phyloP scores from a whole-genome alignment of 1,140 invertebrate genomes.

The Adelges cooleyi region DNA sequence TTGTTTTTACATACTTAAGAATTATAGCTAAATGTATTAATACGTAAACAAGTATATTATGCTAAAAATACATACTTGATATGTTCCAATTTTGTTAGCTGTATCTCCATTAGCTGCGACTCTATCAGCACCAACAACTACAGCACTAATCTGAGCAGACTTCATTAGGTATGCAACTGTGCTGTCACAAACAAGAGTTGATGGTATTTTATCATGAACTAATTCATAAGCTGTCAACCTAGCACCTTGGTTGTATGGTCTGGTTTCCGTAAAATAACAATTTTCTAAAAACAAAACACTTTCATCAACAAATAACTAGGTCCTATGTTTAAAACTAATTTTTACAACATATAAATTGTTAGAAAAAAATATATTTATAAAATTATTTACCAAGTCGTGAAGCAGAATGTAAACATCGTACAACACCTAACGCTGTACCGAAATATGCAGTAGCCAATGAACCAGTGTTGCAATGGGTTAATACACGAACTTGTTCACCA shows the following conservation, averaged over 20 bases:
- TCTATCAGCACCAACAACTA: constrained; percentile 81
- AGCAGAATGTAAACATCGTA: constrained; percentile 61
- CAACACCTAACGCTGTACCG: constrained; percentile 93
- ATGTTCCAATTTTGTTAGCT: constrained; percentile 99
- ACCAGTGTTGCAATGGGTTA: constrained; percentile 98
- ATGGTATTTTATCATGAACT: constrained; percentile 83
- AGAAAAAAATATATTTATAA: background rate
- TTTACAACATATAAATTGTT: background rate
- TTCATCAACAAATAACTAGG: background rate
- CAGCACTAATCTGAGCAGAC: constrained; percentile 58
- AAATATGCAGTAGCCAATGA: constrained; percentile 92
- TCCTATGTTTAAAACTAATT: background rate
- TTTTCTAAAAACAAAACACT: constrained; percentile 51
- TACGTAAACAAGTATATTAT: too few relatives aligned
- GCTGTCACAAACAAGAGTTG: constrained; percentile 86
- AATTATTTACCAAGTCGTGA: constrained; percentile 55
- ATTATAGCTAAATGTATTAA: too few relatives aligned
- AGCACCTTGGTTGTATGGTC: constrained; percentile 95
- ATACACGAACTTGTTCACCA: constrained; percentile 48
- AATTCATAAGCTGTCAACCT: constrained; percentile 92
- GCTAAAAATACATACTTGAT: constrained; percentile 49
- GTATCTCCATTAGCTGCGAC: constrained; percentile 94
- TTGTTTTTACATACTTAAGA: too few relatives aligned
- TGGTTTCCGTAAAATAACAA: constrained; percentile 91
- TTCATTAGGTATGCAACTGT: constrained; percentile 88